Percentiles rank a stretch among this genome's conserved stretches.
Evolutionary conservation across 2,797 vertebrate species (phyloP).

Genomic region (Loris lydekkerianus): DNA sequence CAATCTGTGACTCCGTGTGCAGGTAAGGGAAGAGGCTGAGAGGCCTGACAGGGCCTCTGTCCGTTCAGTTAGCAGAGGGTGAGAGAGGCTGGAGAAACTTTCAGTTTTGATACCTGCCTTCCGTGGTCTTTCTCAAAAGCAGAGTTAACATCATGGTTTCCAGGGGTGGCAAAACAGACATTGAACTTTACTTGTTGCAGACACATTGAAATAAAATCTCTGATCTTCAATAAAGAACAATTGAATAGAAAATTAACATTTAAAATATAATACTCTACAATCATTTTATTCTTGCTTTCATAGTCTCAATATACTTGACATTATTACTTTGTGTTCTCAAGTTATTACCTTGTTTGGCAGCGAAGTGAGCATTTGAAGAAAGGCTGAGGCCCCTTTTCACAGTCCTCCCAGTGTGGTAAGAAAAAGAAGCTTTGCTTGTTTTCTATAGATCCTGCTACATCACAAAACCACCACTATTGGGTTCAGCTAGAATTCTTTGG

Average conservation of each 20-base stretch:
- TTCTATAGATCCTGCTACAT: slow-evolving; percentile 18
- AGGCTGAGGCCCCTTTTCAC: slow-evolving; percentile 29
- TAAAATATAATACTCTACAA: background rate
- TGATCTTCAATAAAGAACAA: slow-evolving; percentile 37
- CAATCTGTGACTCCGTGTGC: background rate
- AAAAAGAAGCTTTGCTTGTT: slow-evolving; percentile 62
- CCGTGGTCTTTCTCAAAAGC: slow-evolving; percentile 26
- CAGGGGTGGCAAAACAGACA: background rate
- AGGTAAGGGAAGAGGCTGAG: background rate
- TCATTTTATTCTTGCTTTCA: background rate
- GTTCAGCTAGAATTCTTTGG: slow-evolving; percentile 73
- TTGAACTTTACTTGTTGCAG: background rate
- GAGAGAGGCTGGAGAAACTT: background rate
- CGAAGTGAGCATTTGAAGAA: slow-evolving; percentile 52
- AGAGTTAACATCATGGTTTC: background rate
- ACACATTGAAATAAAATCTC: background rate
- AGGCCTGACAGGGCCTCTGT: background rate
- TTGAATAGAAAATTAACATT: background rate
- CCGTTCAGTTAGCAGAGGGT: background rate
- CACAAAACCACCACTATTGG: slow-evolving; percentile 65
- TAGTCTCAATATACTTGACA: background rate
- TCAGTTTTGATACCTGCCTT: background rate
- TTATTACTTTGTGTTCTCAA: background rate
- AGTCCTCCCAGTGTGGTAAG: background rate
- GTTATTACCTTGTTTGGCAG: slow-evolving; percentile 56